Conservation (phyloP, 1,140 invertebrate species). For the Solen grandis region DNA sequence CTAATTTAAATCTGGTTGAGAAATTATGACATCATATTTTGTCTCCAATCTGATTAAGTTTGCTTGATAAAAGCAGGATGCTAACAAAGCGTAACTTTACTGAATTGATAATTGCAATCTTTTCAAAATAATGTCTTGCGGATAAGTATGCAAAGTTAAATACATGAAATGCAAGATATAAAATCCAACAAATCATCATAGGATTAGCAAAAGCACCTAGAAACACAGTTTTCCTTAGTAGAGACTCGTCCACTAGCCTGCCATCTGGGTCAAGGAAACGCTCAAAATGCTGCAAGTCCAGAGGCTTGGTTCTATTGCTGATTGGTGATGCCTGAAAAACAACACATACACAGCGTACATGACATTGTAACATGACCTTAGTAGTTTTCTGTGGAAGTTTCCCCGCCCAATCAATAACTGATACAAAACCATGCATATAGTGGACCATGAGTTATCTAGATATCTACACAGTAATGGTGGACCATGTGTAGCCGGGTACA, state of each 20-base stretch:
- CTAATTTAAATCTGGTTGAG: too few relatives aligned
- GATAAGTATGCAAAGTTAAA: too few relatives aligned
- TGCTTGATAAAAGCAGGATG: too few relatives aligned
- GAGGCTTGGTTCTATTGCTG: conserved; percentile 62
- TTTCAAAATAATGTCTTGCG: too few relatives aligned
- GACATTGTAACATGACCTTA: not conserved
- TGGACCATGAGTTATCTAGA: not conserved
- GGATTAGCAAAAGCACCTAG: conserved; percentile 66
- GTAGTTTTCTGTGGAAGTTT: not conserved
- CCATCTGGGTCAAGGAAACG: conserved; percentile 76
- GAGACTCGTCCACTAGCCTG: conserved; percentile 76
- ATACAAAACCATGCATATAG: not conserved
- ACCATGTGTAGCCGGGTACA: too few relatives aligned
- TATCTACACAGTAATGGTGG: too few relatives aligned
- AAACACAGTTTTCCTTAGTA: conserved; percentile 74
- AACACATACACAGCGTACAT: not conserved
- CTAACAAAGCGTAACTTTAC: too few relatives aligned
- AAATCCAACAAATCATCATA: too few relatives aligned
- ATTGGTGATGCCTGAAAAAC: conserved; percentile 43
- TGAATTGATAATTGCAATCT: too few relatives aligned
- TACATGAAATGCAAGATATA: too few relatives aligned
- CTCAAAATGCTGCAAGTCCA: conserved; percentile 66
- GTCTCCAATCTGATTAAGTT: too few relatives aligned
- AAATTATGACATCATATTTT: too few relatives aligned
- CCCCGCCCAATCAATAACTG: not conserved